Base-by-base conservation (phyloP, 2,888 invertebrate genomes). In the Agrotis exclamationis region DNA sequence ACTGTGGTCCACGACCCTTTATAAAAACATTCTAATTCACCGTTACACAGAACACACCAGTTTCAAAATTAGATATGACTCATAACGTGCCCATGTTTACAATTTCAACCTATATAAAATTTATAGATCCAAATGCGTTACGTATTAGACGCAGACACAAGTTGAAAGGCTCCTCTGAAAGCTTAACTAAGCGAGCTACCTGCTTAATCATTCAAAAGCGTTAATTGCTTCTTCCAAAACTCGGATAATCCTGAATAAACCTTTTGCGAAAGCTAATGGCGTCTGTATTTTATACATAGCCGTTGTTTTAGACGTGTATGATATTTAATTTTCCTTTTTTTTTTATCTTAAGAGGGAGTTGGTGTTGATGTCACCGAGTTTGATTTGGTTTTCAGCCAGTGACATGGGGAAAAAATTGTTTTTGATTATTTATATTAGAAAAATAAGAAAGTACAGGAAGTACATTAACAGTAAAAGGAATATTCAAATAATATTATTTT, bases 151-250 rank as follows among this genome's bases (percentile, higher is more conserved):
- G 60, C 76, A 85, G 77, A 77, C 72, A 81, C 80, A 83, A 87
- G 86, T 85, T 84, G 87, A 87, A 87, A 89, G 88, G 87, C 85
- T 86, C 83, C 76, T 76, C 85, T 80, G 84, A 85, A 87, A 89
- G 89, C 89, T 87, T 87, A 86, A 89, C 88, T 88, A 91, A 91
- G 88, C 88, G 85, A 83, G 80, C 79, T 85, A 72, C 79, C 90
- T 89, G 85, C 88, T 94, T 83, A 93, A 94, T 94, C 87, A 94
- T 94, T 93, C 93, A 94, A 80, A 83, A 88, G 85, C 88, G 86
- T 90, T 94, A 94, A 94, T 94, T 93, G 91, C 91, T 90, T 87
- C 90, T 90, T 90, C 87, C 88, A 88, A 93, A 93, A 92, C 90
- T 89, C 88, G 91, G 92, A 91, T 93, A 84, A 93, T 89, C 91